Evolutionary conservation across 2,888 invertebrate genomes (phyloP), one percentile per base, ranked within the genome.

Genomic region (Hyposoter didymator): DNA sequence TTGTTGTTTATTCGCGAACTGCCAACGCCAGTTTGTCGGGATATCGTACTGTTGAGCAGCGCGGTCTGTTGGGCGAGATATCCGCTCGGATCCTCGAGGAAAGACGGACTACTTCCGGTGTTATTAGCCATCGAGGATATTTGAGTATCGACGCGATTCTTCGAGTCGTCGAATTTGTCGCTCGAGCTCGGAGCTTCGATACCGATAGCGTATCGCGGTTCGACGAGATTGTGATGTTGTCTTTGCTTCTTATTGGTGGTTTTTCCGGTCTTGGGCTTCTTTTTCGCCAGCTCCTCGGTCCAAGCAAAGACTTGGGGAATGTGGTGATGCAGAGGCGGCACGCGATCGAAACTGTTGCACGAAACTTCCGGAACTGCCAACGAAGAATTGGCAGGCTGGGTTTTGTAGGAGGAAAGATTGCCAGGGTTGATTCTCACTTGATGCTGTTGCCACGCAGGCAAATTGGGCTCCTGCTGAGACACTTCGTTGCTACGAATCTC

Each of bases 51-150:
- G 91, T 98, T 98, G 74, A 98, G 94, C 88, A 98, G 94, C 45
- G 97, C 97, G 0, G 98, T 98, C 93, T 98, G 98, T 90, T 98
- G 98, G 6, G 98, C 98, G 89, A 98, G 94, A 94, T 98, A 98
- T 2, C 98, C 98, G 90, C 97, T 97, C 0, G 98, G 98, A 94
- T 98, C 98, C 89, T 98, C 98, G 95, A 98, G 96, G 92, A 98
- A 98, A 47, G 98, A 98, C 1, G 97, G 97, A 87, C 96, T 94
- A n/a, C 59, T 85, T 3, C 91, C 92, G 88, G 96, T 95, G 35
- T 88, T 91, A 64, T 89, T 90, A 7, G 90, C 88, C 10, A 90
- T 86, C 79, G 88, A 88, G 4, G 86, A 87, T 62, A 88, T 86
- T 47, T 87, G 85, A 82, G 84, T 86, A 72, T 85, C 88, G 45